Evolutionary conservation across 2,888 invertebrate genomes (phyloP).

Genomic region (Leptopilina syphax): DNA sequence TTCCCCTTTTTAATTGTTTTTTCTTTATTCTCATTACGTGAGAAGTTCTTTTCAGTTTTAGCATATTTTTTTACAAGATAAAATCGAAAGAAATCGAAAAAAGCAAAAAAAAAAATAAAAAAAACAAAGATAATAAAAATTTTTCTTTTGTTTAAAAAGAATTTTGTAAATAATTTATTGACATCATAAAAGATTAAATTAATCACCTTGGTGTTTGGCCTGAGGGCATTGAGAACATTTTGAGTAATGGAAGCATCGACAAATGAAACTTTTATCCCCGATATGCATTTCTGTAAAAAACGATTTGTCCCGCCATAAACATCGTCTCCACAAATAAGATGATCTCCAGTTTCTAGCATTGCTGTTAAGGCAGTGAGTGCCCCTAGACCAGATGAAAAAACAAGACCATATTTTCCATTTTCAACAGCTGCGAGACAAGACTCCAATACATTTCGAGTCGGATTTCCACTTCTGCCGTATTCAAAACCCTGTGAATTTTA

Average conservation of each 20-base stretch:
- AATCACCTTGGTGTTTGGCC: slow-evolving; percentile 89
- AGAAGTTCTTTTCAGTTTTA: neutral
- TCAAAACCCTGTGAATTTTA: slow-evolving; percentile 85
- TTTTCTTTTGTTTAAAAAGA: no score
- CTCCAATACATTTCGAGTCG: slow-evolving; percentile 92
- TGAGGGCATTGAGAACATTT: slow-evolving; percentile 84
- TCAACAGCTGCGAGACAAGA: slow-evolving; percentile 93
- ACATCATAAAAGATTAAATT: no score
- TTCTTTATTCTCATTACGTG: no score
- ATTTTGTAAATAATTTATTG: slow-evolving; percentile 42
- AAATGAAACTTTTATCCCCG: slow-evolving; percentile 86
- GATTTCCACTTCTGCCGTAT: slow-evolving; percentile 96
- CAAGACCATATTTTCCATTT: slow-evolving; percentile 88
- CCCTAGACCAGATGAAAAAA: slow-evolving; percentile 95
- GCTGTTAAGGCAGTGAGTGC: slow-evolving; percentile 87
- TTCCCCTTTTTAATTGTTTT: no score
- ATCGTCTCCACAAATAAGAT: slow-evolving; percentile 93
- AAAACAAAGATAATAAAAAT: no score
- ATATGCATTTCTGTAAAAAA: slow-evolving; percentile 81
- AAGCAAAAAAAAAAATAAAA: no score
- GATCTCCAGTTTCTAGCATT: slow-evolving; percentile 90
- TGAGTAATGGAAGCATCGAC: slow-evolving; percentile 86
- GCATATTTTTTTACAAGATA: neutral
- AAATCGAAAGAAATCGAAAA: no score
- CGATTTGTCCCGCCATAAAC: slow-evolving; percentile 96